Evolutionary conservation across 2,888 invertebrate genomes (phyloP), one percentile per base, ranked within the genome.

Genomic region (Amblyjoppa fuscipennis): DNA sequence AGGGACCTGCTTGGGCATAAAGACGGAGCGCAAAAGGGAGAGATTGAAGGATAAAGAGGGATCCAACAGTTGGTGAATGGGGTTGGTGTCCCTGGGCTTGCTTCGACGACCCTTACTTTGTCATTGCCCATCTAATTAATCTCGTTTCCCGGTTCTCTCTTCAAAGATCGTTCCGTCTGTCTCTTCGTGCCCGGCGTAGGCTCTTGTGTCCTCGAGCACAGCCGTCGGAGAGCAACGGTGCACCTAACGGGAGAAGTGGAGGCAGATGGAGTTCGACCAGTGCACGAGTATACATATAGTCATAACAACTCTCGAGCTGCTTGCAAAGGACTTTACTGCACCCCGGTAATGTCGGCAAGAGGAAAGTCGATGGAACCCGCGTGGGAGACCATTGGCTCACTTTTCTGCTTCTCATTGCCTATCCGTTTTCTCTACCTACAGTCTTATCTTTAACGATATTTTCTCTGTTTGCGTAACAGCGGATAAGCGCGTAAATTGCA

Each of bases 91-190:
- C 6, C 41, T 45, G 53, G 5, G 38, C 34, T 38, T 61, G 56
- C 64, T 31, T 77, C 77, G 20, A 16, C 74, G 49, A 69, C 34
- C 28, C 81, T 75, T 71, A 64, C 86, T 87, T 86, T 84, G 80
- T 90, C 90, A 88, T 89, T 87, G 89, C 83, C 86, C 85, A 86
- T 91, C 89, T 89, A 91, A 91, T 91, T 90, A 91, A 91, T 90
- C 89, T 88, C 84, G 87, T 88, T 88, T 64, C 75, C 61, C 83
- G 11, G 61, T 76, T 28, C 77, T 70, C 51, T 41, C 82, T 81
- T 71, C 70, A 85, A 87, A 88, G 83, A 87, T 87, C 71, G 49
- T 76, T 79, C 71, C 83, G 66, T 75, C 78, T 59, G 75, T 81
- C 81, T 84, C 71, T 74, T 79, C 56, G 41, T 66, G 81, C 82